Evolutionary conservation across 2,113 vertebrate species (phyloP).

Genomic region (Psettodes erumei): DNA sequence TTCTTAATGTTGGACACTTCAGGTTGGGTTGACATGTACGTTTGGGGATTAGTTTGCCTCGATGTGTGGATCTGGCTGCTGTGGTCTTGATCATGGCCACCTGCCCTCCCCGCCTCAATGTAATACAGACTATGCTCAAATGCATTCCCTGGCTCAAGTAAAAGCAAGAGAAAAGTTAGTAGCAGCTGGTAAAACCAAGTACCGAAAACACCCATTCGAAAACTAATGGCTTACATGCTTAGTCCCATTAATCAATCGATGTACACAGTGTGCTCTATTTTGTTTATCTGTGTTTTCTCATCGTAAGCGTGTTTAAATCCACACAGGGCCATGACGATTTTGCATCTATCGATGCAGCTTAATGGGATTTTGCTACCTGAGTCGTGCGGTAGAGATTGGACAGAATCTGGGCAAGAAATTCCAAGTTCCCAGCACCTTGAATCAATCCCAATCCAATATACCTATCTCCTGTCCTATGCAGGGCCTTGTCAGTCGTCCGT

Average conservation of each 20-base stretch:
- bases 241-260: constrained; percentile 5
- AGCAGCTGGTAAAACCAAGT: not conserved
- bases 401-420: constrained; percentile 38
- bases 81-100: not conserved
- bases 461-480: constrained; percentile 8
- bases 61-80: not conserved
- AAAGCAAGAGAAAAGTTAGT: constrained; percentile 10
- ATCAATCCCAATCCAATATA: constrained; percentile 31
- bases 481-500: not conserved
- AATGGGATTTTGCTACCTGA: constrained; percentile 14
- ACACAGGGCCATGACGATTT: constrained; percentile 26
- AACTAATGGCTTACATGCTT: not conserved
- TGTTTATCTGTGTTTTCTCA: constrained; percentile 11
- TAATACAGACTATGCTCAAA: not conserved
- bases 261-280: not conserved
- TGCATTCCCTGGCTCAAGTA: too few relatives aligned
- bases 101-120: not conserved
- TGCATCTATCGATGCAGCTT: not conserved
- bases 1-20: too few relatives aligned
- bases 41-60: not conserved
- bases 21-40: too few relatives aligned
- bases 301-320: constrained; percentile 23
- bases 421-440: constrained; percentile 5
- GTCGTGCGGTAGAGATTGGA: not conserved
- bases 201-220: constrained; percentile 15